A percentile compares a stretch with the other conserved stretches of the same genome.
phyloP scores from a whole-genome alignment of 2,888 invertebrate genomes.

The Nowickia ferox region DNA sequence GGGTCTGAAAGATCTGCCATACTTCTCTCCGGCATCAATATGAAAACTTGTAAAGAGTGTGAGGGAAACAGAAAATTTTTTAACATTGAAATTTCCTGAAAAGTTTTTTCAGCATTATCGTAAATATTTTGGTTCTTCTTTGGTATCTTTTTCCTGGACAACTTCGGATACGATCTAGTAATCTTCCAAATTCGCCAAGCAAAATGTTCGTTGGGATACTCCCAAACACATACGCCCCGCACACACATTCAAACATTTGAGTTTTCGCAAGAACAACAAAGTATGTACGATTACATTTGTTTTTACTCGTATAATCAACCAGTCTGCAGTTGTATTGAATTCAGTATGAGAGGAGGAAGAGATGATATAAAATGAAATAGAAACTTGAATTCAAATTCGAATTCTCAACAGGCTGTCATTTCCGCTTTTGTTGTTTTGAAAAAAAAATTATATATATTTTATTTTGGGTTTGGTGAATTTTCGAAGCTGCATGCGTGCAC shows the following conservation, averaged over 20 bases:
- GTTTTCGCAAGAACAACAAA: background rate
- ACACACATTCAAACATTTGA: background rate
- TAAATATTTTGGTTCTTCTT: too few relatives aligned
- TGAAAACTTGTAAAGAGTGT: too few relatives aligned
- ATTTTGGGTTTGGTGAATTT: constrained; percentile 26
- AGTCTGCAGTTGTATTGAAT: background rate
- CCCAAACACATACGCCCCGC: background rate
- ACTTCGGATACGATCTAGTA: too few relatives aligned
- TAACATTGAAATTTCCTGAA: too few relatives aligned
- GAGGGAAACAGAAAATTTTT: too few relatives aligned
- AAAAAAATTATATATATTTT: constrained; percentile 41
- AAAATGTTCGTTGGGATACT: background rate
- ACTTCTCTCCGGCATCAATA: too few relatives aligned
- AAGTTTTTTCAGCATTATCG: too few relatives aligned
- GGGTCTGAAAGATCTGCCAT: too few relatives aligned
- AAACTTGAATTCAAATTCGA: constrained; percentile 56
- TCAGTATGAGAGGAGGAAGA: background rate
- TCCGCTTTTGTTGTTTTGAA: constrained; percentile 64
- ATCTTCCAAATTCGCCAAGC: too few relatives aligned
- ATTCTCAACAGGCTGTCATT: constrained; percentile 72
- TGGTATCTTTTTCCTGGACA: too few relatives aligned
- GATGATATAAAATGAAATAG: constrained; percentile 48
- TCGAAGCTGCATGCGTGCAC: background rate
- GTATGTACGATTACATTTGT: background rate
- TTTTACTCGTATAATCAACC: constrained; percentile 6